Conservation (phyloP, 2,113 vertebrate species). For the Baryphthengus martii region DNA sequence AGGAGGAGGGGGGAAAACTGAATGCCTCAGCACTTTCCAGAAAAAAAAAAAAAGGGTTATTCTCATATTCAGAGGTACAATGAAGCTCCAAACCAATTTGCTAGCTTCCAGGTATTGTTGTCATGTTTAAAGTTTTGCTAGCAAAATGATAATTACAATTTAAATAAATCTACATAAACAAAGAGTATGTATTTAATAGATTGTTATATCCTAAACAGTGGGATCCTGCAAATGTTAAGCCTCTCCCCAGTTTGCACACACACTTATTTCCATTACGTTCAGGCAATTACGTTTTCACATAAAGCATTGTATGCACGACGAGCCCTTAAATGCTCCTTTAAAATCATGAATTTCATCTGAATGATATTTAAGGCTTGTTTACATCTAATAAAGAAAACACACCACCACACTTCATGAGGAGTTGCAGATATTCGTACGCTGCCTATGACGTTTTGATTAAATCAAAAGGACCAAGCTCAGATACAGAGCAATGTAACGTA, state of each 20-base stretch:
- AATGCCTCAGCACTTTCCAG: background rate
- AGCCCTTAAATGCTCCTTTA: background rate
- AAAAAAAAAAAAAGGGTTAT: background rate
- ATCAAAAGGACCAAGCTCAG: background rate
- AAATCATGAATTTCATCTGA: background rate
- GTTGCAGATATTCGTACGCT: background rate
- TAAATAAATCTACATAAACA: background rate
- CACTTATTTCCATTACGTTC: background rate
- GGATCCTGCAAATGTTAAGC: background rate
- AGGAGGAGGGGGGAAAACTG: background rate
- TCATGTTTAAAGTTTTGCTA: background rate
- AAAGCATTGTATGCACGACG: background rate
- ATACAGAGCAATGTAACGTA: fast-evolving
- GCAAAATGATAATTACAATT: background rate
- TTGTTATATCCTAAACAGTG: background rate
- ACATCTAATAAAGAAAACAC: background rate
- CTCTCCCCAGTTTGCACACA: background rate
- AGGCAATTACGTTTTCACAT: background rate
- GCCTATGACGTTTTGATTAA: background rate
- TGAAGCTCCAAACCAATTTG: background rate
- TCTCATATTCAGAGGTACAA: background rate
- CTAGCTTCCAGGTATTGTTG: background rate
- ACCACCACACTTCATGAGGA: background rate
- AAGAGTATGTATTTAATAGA: background rate
- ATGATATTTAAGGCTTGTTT: background rate